phyloP scores from a whole-genome alignment of 2,113 vertebrate species.

The Caretta caretta region DNA sequence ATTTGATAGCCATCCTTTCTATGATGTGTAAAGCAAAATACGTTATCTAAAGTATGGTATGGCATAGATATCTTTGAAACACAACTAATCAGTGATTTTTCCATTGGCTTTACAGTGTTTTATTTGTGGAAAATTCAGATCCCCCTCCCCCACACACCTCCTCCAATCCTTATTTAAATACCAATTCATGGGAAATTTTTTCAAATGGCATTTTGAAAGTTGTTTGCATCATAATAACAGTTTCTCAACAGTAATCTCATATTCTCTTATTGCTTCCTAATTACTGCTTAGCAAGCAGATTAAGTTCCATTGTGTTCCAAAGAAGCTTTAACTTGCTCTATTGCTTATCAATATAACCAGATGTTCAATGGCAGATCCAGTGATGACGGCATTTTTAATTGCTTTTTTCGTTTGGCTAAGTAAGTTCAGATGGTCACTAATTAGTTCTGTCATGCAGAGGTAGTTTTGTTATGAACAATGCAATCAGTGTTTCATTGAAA shows the following conservation, averaged over 20 bases:
- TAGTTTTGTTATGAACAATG: conserved; percentile 85
- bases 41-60: background rate
- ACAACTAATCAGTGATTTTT: background rate
- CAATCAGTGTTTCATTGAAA: conserved; percentile 84
- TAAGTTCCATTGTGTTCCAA: conserved; percentile 83
- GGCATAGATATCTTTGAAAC: background rate
- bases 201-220: conserved; percentile 65
- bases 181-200: background rate
- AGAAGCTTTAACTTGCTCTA: conserved; percentile 84
- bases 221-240: conserved; percentile 76
- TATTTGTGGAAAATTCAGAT: background rate
- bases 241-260: conserved; percentile 76
- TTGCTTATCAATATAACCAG: conserved; percentile 90
- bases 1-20: background rate
- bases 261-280: conserved; percentile 79
- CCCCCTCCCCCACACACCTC: background rate
- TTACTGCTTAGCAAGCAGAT: conserved; percentile 85
- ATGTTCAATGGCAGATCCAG: conserved; percentile 83
- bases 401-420: conserved; percentile 88
- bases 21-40: background rate
- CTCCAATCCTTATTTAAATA: conserved; percentile 20
- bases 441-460: conserved; percentile 89
- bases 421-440: conserved; percentile 95
- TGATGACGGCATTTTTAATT: conserved; percentile 88
- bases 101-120: background rate